Base-by-base conservation (phyloP, 2,113 vertebrate species). In the Camelus bactrianus region DNA sequence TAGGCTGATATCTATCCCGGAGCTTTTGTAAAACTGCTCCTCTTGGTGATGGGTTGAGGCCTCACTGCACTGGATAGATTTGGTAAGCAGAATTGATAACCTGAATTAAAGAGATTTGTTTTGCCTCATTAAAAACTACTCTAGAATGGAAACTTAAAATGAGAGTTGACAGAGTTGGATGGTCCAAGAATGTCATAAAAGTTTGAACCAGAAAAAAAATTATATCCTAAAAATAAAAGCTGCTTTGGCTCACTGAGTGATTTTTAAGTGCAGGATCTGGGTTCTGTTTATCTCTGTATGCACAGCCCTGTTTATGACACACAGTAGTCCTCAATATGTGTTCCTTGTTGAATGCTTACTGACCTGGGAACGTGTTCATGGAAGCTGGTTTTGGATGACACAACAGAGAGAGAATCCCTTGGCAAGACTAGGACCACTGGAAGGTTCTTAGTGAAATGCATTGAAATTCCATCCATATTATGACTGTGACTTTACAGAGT, bases 21-120 rank as follows among this genome's bases (percentile, higher is more conserved):
- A 69, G 58, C n/a, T 84, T 73, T 84, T 81, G 16, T 76, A 79
- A 80, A 73, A 93, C 28, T 48, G 32, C 30, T 83, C 92, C 35
- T 50, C 42, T 42, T 9, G 19, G 17, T 35, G 4, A 12, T 70
- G 52, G 14, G 2, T 42, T 85, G 8, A 38, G 62, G 9, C 24
- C 24, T 30, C n/a, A 35, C 12, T 48, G 22, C 13, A n/a, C 32
- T 67, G n/a, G 20, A 56, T 6, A 82, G 77, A 54, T 38, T 60
- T 0, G 0, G 1, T 69, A 5, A 35, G 73, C 32, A 30, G 28
- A 94, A 14, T 0, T 75, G 38, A 83, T 87, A 8, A 12, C 26
- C 42, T 87, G 52, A 89, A 77, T 91, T 60, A 93, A 81, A 35
- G 22, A 67, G 22, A 3, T 64, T 82, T 70, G 10, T 79, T 96